Conservation (phyloP, 1,140 invertebrate genomes). For the Trichonephila inaurata region DNA sequence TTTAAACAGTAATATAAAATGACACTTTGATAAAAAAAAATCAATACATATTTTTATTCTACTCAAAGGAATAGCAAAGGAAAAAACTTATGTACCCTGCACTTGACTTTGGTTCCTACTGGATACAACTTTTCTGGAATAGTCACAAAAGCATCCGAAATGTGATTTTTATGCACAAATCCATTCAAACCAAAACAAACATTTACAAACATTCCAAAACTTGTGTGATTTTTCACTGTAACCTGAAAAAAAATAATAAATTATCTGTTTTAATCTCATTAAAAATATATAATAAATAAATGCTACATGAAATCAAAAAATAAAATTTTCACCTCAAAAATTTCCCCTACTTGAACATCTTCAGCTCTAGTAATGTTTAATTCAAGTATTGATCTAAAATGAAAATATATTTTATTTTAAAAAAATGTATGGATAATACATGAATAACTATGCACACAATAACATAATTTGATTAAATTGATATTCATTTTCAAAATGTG, state of each 20-base stretch:
- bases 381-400: conserved; percentile 15
- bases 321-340: conserved; percentile 37
- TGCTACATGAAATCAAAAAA: not conserved
- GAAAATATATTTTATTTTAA: no score
- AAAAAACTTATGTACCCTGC: conserved; percentile 5
- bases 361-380: conserved; percentile 3
- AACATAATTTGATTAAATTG: no score
- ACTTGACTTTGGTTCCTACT: conserved; percentile 4
- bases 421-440: no score
- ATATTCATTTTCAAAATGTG: no score
- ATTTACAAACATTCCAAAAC: conserved; percentile 37
- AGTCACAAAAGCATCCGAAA: conserved; percentile 38
- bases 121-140: conserved; percentile 37
- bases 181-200: conserved; percentile 26
- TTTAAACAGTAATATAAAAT: no score
- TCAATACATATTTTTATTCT: no score
- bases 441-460: no score
- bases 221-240: not conserved
- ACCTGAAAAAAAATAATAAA: conserved; percentile 7
- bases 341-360: conserved; percentile 52
- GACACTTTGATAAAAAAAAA: no score
- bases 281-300: not conserved
- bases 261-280: not conserved
- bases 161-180: not conserved
- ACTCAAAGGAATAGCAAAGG: no score